Percentiles rank a stretch among this genome's conserved stretches.
Conservation (phyloP, 2,797 vertebrate species). For the Capromys pilorides region DNA sequence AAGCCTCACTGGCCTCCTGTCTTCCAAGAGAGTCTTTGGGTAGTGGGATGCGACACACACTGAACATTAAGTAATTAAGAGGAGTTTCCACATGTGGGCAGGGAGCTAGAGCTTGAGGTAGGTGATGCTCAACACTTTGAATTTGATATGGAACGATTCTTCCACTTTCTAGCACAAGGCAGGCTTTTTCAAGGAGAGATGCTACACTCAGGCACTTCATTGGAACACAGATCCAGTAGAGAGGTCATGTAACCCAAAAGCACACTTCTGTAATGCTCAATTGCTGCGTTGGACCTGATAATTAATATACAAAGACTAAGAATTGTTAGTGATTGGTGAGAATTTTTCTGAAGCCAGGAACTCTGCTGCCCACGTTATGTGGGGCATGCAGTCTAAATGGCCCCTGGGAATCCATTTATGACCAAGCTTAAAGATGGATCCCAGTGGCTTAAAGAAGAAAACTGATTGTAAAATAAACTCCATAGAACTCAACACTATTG, state of each 20-base stretch:
- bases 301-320: neutral
- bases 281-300: neutral
- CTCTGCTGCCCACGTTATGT: neutral
- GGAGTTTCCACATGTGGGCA: neutral
- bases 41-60: neutral
- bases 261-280: neutral
- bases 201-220: fast-evolving
- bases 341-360: neutral
- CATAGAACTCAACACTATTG: neutral
- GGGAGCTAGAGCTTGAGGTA: neutral
- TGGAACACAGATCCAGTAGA: neutral
- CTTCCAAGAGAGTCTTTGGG: neutral
- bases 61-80: neutral
- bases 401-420: neutral
- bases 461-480: neutral
- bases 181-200: neutral
- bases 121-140: neutral
- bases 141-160: neutral
- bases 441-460: neutral
- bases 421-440: neutral
- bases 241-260: neutral
- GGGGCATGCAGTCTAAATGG: neutral
- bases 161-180: neutral
- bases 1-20: neutral
- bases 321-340: neutral